phyloP scores from a whole-genome alignment of 1,140 invertebrate genomes.

The Panonychus citri region DNA sequence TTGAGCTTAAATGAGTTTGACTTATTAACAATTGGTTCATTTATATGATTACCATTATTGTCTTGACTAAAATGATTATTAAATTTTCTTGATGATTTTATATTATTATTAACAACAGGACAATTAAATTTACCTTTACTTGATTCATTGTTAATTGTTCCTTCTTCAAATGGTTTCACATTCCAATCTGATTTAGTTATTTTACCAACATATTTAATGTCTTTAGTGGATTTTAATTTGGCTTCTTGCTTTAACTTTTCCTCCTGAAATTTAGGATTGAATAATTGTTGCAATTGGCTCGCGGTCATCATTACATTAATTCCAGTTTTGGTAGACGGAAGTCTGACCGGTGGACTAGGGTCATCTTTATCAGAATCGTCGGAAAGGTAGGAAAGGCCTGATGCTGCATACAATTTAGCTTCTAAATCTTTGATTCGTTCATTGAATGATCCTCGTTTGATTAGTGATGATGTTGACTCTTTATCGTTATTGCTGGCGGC shows the following conservation, averaged over 20 bases:
- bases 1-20: too few species aligned
- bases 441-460: not conserved
- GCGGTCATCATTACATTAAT: slow-evolving; percentile 6
- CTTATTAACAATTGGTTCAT: too few species aligned
- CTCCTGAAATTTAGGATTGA: slow-evolving; percentile 1
- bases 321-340: not conserved
- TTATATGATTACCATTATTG: too few species aligned
- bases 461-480: not conserved
- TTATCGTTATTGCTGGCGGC: not conserved
- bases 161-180: slow-evolving; percentile 39
- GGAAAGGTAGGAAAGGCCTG: slow-evolving; percentile 17
- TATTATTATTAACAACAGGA: not conserved
- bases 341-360: not conserved
- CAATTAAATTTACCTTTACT: not conserved
- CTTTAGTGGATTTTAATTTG: slow-evolving; percentile 5
- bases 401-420: slow-evolving; percentile 28
- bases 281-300: slow-evolving; percentile 2
- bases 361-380: not conserved
- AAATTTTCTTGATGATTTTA: too few species aligned
- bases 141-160: not conserved
- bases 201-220: slow-evolving; percentile 30
- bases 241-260: slow-evolving; percentile 4
- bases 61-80: too few species aligned
- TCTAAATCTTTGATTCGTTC: slow-evolving; percentile 51
- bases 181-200: slow-evolving; percentile 80